A percentile compares a stretch with the other conserved stretches of the same genome.
phyloP scores from a whole-genome alignment of 2,113 vertebrate genomes.

The Xiphophorus couchianus region DNA sequence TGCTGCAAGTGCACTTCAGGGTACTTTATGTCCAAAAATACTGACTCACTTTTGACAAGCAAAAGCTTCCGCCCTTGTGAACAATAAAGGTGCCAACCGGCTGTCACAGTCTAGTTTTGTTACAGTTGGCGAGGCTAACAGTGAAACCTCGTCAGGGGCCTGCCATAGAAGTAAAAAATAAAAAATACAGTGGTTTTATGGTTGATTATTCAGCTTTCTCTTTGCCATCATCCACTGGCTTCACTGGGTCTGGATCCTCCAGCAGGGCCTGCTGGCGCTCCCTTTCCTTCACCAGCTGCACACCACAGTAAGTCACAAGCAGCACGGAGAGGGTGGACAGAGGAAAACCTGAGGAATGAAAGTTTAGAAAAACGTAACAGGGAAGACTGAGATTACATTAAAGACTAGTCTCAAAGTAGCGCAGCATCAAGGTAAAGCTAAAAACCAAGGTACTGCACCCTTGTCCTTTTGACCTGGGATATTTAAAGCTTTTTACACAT shows the following conservation, averaged over 20 bases:
- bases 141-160: slow-evolving; percentile 35
- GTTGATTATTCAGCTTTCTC: slow-evolving; percentile 83
- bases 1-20: slow-evolving; percentile 80
- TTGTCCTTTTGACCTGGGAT: background rate
- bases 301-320: slow-evolving; percentile 94
- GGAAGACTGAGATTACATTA: background rate
- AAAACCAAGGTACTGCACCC: background rate
- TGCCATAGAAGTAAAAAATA: slow-evolving; percentile 32
- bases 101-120: slow-evolving; percentile 51
- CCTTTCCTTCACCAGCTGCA: slow-evolving; percentile 95
- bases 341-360: slow-evolving; percentile 86
- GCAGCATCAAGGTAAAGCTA: too few species aligned
- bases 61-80: slow-evolving; percentile 45
- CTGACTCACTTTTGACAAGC: slow-evolving; percentile 38
- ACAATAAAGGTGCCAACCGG: slow-evolving; percentile 42
- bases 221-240: slow-evolving; percentile 73
- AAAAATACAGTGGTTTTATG: slow-evolving; percentile 17
- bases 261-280: slow-evolving; percentile 85
- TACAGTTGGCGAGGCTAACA: slow-evolving; percentile 33
- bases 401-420: background rate
- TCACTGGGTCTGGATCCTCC: slow-evolving; percentile 75
- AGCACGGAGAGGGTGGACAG: slow-evolving; percentile 87
- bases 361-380: background rate
- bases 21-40: slow-evolving; percentile 68
- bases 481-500: background rate